These are phyloP conservation scores for Campoplex capitator DNA, from an alignment of 2,888 invertebrate species.

Conservation along the genomic window DNA sequence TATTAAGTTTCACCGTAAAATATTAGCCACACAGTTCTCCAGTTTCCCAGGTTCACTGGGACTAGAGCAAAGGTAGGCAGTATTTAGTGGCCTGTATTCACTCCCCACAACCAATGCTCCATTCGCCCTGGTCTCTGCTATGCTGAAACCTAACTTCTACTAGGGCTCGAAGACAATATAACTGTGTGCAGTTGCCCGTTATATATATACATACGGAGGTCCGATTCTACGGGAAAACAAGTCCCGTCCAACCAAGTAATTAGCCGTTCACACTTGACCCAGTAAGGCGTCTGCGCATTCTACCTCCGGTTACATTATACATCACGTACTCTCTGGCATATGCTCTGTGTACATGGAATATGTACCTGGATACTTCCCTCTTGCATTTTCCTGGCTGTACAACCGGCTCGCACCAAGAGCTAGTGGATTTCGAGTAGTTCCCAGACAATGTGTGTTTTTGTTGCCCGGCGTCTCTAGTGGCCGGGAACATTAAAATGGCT, in stretches of 20 bases:
- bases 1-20: no score
- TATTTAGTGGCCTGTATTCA: slow-evolving; percentile 34
- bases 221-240: slow-evolving; percentile 61
- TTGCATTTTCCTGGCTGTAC: not conserved
- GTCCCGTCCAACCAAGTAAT: slow-evolving; percentile 73
- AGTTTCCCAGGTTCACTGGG: no score
- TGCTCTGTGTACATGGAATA: not conserved
- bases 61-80: slow-evolving; percentile 26
- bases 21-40: no score
- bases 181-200: slow-evolving; percentile 2
- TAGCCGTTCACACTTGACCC: slow-evolving; percentile 79
- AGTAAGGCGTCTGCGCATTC: slow-evolving; percentile 69
- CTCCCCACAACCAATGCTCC: slow-evolving; percentile 12
- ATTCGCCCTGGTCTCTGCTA: not conserved
- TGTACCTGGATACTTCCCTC: not conserved
- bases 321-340: slow-evolving; percentile 33
- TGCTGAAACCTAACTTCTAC: slow-evolving; percentile 45
- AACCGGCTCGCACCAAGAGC: no score
- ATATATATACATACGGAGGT: not conserved
- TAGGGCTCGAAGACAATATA: slow-evolving; percentile 18
- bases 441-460: slow-evolving; percentile 1
- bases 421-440: slow-evolving; percentile 5
- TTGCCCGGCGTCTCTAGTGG: not conserved
- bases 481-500: slow-evolving; percentile 13
- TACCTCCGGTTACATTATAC: slow-evolving; percentile 48